Evolutionary conservation across 1,140 invertebrate genomes (phyloP).

Genomic region (Carcinoscorpius rotundicauda): DNA sequence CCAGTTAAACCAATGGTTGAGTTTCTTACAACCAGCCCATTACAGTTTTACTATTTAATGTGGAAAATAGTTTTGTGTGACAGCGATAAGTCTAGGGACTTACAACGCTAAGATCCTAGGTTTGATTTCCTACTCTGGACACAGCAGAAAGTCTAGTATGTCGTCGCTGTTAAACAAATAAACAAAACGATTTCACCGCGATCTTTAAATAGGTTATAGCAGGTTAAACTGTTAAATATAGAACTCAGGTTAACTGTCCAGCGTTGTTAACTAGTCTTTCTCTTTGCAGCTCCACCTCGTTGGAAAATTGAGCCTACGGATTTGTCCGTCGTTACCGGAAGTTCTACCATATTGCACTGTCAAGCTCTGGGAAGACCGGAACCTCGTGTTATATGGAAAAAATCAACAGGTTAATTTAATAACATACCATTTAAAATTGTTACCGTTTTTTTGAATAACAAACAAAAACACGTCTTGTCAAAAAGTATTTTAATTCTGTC

Average conservation of each 20-base stretch:
- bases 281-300: slow-evolving; percentile 31
- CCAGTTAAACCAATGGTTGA: too few relatives aligned
- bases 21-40: too few relatives aligned
- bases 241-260: not conserved
- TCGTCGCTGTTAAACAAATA: too few relatives aligned
- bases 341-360: slow-evolving; percentile 30
- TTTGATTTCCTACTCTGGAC: too few relatives aligned
- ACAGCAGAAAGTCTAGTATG: too few relatives aligned
- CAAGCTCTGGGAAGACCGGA: slow-evolving; percentile 32
- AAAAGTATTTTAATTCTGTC: not conserved
- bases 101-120: too few relatives aligned
- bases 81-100: too few relatives aligned
- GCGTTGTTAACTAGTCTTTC: not conserved
- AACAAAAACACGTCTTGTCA: not conserved
- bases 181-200: too few relatives aligned
- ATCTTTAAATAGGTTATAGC: too few relatives aligned
- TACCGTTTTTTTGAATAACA: not conserved
- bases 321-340: slow-evolving; percentile 30
- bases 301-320: slow-evolving; percentile 35
- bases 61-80: too few relatives aligned
- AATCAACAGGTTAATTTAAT: slow-evolving; percentile 14
- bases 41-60: too few relatives aligned
- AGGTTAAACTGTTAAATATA: too few relatives aligned
- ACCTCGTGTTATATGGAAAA: slow-evolving; percentile 32
- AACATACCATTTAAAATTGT: not conserved